Percentiles rank a stretch among this genome's conserved stretches.
These are phyloP conservation scores for Pollimyrus isidori DNA, from an alignment of 2,113 vertebrate species.

Conservation along the genomic window DNA sequence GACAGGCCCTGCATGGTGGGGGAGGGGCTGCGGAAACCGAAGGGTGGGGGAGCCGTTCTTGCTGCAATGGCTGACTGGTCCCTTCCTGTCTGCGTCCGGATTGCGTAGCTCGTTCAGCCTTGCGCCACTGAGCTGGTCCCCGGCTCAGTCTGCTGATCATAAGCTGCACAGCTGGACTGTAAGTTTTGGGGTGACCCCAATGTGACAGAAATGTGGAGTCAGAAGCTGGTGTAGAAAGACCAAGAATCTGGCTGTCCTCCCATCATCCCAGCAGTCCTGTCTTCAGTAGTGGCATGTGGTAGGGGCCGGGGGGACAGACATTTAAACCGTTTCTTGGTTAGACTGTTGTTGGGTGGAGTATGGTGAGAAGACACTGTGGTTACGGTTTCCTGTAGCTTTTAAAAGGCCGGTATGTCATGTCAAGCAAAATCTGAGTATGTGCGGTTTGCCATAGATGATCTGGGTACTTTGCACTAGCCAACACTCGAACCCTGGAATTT, in stretches of 20 bases:
- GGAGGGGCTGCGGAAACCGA: not conserved
- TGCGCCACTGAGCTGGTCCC: slow-evolving; percentile 41
- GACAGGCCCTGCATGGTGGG: not conserved
- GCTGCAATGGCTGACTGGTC: slow-evolving; percentile 55
- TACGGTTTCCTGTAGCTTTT: not conserved
- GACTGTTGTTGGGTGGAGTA: not conserved
- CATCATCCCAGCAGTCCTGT: not conserved
- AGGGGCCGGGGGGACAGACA: not conserved
- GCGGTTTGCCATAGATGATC: not conserved
- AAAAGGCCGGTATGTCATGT: not conserved
- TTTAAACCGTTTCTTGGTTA: not conserved
- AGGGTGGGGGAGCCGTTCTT: not conserved
- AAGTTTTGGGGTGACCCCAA: not conserved
- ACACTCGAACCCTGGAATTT: not conserved
- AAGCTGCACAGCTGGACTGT: slow-evolving; percentile 29
- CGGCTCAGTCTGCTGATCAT: slow-evolving; percentile 34
- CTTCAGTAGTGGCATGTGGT: not conserved
- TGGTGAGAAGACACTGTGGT: not conserved
- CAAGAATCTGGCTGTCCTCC: not conserved
- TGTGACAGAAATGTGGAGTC: not conserved
- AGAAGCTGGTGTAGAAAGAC: not conserved
- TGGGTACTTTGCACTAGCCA: not conserved
- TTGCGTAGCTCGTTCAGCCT: no score
- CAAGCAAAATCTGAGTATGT: not conserved
- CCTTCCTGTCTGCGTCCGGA: slow-evolving; percentile 40